Evolutionary conservation across 2,797 vertebrate species (phyloP), one percentile per base, ranked within the genome.

Genomic region (Falco concolor): DNA sequence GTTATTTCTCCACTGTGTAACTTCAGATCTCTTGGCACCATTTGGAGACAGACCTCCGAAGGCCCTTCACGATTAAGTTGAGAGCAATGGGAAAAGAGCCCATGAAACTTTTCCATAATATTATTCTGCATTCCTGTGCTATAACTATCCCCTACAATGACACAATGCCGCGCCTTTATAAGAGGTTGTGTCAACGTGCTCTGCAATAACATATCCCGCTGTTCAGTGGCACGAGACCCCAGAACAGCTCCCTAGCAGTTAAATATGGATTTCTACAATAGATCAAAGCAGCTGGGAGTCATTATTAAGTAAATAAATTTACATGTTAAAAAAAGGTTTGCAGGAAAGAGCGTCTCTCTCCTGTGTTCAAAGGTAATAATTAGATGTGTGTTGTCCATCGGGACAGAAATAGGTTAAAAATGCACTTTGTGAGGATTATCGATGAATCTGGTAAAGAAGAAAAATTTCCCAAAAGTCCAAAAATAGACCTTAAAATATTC

Each of bases 41-140:
- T 74, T 93, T 73, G 38, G 28, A 78, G 70, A 57, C n/a, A 83
- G 84, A 64, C 22, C n/a, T 54, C 76, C 42, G 19, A 87, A 61
- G 81, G 30, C 38, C 49, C 68, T 95, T 68, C 32, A 11, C 0
- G 0, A 9, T 20, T 20, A 74, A 77, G 23, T 56, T 83, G 53
- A 34, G 27, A 87, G 94, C 64, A 68, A 92, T 1, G 8, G 38
- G 84, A 93, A 86, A 82, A 72, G 8, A 52, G 61, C 27, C 49
- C 45, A 21, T 2, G 3, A 65, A 87, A 70, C 50, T 68, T 90
- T 73, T 91, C 47, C 84, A 93, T 80, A 96, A 92, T 87, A 94
- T 96, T 95, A 92, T 95, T 93, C 90, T 81, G 84, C 94, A 95
- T 96, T 96, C 90, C 88, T 95, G 36, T 65, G 20, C 69, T 59